A percentile compares a stretch with the other conserved stretches of the same genome.
Evolutionary conservation across 2,888 invertebrate genomes (phyloP).

Genomic region (Clistopyga incitator): DNA sequence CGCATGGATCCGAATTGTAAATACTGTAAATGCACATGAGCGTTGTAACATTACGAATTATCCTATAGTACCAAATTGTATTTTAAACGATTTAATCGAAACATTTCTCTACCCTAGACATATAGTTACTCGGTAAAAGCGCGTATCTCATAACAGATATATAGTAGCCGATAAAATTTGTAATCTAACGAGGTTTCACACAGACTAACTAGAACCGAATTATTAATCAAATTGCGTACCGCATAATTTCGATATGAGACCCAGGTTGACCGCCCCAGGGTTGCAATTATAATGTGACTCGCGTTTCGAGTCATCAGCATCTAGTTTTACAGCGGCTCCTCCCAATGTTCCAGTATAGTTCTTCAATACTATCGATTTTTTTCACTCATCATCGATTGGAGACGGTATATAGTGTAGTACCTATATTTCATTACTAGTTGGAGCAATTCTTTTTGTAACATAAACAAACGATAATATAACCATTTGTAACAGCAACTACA

Average conservation of each 20-base stretch:
- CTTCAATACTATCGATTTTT: slow-evolving; percentile 1
- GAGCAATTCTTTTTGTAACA: slow-evolving; percentile 80
- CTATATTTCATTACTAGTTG: slow-evolving; percentile 46
- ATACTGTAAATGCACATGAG: slow-evolving; percentile 81
- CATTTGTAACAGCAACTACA: slow-evolving; percentile 77
- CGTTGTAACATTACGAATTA: slow-evolving; percentile 64
- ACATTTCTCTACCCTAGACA: slow-evolving; percentile 55
- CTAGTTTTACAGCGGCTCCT: slow-evolving; percentile 4
- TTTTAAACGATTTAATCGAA: slow-evolving; percentile 57
- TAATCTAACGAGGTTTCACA: slow-evolving; percentile 32
- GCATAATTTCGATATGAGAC: slow-evolving; percentile 28
- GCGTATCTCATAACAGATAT: slow-evolving; percentile 16
- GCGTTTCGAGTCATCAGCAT: slow-evolving; percentile 1
- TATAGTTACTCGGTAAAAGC: slow-evolving; percentile 12
- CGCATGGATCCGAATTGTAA: slow-evolving; percentile 76
- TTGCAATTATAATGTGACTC: neutral
- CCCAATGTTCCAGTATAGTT: slow-evolving; percentile 9
- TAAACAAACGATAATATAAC: slow-evolving; percentile 79
- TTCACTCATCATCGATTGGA: slow-evolving; percentile 16
- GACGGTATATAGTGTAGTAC: slow-evolving; percentile 13
- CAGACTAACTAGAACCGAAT: slow-evolving; percentile 42
- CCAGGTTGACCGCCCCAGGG: neutral
- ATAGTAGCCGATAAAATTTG: slow-evolving; percentile 36
- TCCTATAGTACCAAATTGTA: slow-evolving; percentile 58
- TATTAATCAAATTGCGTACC: slow-evolving; percentile 42